Percentiles rank a stretch among this genome's conserved stretches.
Evolutionary conservation across 2,797 vertebrate species (phyloP).

Genomic region (Pachyuromys duprasi): DNA sequence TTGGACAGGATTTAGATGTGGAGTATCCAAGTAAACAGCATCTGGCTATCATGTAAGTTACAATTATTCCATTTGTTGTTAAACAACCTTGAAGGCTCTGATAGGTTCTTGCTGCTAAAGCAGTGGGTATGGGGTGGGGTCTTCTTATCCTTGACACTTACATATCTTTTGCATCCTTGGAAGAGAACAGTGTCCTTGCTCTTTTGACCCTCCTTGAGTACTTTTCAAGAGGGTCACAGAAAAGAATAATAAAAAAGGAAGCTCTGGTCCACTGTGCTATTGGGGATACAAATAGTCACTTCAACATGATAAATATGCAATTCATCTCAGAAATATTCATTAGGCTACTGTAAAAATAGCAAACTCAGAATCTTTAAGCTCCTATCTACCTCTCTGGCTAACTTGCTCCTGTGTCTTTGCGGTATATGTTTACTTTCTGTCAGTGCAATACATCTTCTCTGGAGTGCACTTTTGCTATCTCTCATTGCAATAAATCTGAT

Average conservation of each 20-base stretch:
- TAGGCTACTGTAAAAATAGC: background rate
- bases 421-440: background rate
- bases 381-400: background rate
- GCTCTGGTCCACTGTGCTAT: background rate
- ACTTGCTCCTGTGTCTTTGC: background rate
- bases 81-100: background rate
- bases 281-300: background rate
- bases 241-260: background rate
- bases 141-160: background rate
- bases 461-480: background rate
- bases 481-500: constrained; percentile 10
- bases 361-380: background rate
- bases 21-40: background rate
- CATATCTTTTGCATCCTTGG: background rate
- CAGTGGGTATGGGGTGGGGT: background rate
- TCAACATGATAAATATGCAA: background rate
- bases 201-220: background rate
- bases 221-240: background rate
- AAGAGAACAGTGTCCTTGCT: background rate
- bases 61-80: background rate
- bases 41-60: background rate
- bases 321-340: background rate
- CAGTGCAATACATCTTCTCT: background rate
- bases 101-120: background rate
- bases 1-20: background rate